Evolutionary conservation across 2,113 vertebrate species (phyloP).

Genomic region (Phrynosoma blainvillii): DNA sequence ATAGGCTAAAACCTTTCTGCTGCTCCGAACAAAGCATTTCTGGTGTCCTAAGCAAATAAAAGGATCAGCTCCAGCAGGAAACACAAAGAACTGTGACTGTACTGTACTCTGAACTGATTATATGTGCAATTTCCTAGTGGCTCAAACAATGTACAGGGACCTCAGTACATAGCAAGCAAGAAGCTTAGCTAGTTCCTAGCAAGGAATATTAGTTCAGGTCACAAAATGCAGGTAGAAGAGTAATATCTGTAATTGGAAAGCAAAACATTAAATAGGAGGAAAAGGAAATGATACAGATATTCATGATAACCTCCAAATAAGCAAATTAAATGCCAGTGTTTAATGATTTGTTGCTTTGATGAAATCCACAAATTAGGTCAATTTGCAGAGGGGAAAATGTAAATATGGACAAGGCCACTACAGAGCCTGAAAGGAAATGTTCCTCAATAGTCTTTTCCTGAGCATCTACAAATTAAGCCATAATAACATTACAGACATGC

Average conservation of each 20-base stretch:
- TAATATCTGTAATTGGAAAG: slow-evolving; percentile 46
- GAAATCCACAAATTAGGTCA: slow-evolving; percentile 46
- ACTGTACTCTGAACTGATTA: slow-evolving; percentile 52
- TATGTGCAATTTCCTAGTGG: slow-evolving; percentile 45
- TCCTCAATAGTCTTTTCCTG: slow-evolving; percentile 34
- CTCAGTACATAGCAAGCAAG: slow-evolving; percentile 16
- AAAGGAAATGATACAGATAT: slow-evolving; percentile 47
- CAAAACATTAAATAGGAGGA: slow-evolving; percentile 44
- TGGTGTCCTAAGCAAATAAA: slow-evolving; percentile 75
- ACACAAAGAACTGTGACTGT: slow-evolving; percentile 68
- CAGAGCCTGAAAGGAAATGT: slow-evolving; percentile 41
- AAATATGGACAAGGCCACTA: slow-evolving; percentile 49
- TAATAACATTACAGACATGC: slow-evolving; percentile 43
- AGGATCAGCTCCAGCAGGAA: slow-evolving; percentile 62
- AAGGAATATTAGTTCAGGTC: slow-evolving; percentile 21
- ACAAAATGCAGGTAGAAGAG: slow-evolving; percentile 25
- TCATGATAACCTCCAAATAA: slow-evolving; percentile 36
- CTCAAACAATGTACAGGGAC: slow-evolving; percentile 22
- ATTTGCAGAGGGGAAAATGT: slow-evolving; percentile 34
- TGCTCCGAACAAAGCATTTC: slow-evolving; percentile 64
- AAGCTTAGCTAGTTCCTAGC: slow-evolving; percentile 6
- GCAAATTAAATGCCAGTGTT: slow-evolving; percentile 51
- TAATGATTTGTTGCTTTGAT: slow-evolving; percentile 53
- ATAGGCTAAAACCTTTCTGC: slow-evolving; percentile 67
- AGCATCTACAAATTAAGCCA: slow-evolving; percentile 22